Percentiles rank a stretch among this genome's conserved stretches.
Conservation (phyloP, 2,113 vertebrate species). For the Uria lomvia region DNA sequence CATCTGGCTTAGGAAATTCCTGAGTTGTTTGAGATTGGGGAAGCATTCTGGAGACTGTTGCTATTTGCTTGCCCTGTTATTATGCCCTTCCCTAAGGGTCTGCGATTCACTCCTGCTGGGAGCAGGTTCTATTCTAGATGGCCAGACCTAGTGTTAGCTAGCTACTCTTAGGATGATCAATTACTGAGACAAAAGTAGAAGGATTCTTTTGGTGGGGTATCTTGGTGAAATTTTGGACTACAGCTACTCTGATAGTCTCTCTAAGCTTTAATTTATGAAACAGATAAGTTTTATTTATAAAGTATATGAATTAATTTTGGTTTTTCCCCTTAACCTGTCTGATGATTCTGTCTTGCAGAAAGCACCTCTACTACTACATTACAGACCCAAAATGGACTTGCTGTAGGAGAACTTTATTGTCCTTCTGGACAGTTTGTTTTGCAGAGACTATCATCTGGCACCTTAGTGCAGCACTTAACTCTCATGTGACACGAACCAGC, state of each 20-base stretch:
- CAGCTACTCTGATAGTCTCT: neutral
- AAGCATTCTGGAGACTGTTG: neutral
- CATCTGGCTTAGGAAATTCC: neutral
- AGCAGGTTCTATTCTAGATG: neutral
- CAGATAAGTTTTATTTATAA: neutral
- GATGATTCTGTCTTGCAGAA: slow-evolving; percentile 78
- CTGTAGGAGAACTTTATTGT: slow-evolving; percentile 82
- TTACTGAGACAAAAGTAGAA: neutral
- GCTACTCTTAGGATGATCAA: neutral
- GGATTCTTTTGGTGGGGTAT: neutral
- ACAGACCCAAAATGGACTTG: slow-evolving; percentile 99
- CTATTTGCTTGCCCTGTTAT: neutral
- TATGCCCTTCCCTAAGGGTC: neutral
- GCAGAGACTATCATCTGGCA: slow-evolving; percentile 82
- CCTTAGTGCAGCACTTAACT: slow-evolving; percentile 70
- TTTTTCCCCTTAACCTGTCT: neutral
- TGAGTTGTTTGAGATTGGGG: neutral
- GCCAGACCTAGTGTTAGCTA: neutral
- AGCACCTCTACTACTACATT: slow-evolving; percentile 94
- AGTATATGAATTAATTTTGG: neutral
- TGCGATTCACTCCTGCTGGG: neutral
- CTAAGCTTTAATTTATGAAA: neutral
- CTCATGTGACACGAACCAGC: slow-evolving; percentile 68
- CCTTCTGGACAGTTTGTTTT: slow-evolving; percentile 79
- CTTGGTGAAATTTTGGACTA: neutral